phyloP scores from a whole-genome alignment of 2,797 vertebrate species.

The Molossus alvarezi region DNA sequence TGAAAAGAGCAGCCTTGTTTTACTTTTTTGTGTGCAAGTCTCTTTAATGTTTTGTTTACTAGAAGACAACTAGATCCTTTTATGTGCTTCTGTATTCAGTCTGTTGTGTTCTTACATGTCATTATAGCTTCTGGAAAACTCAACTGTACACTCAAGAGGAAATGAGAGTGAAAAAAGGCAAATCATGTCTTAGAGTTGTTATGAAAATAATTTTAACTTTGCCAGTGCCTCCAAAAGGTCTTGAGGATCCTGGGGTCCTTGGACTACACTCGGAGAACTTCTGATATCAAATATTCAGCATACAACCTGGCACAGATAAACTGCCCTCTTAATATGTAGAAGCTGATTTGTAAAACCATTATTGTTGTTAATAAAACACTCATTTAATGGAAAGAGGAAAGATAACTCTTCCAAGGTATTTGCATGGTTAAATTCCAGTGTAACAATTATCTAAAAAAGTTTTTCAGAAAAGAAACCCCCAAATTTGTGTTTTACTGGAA shows the following conservation, averaged over 20 bases:
- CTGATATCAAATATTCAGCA: background rate
- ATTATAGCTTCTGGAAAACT: slow-evolving; percentile 30
- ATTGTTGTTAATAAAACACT: slow-evolving; percentile 52
- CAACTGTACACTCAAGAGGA: background rate
- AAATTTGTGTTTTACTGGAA: background rate
- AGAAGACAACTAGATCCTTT: background rate
- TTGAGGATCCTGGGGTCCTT: background rate
- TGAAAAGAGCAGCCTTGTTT: background rate
- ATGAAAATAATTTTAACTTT: slow-evolving; percentile 50
- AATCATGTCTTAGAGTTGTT: background rate
- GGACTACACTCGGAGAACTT: background rate
- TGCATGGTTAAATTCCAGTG: slow-evolving; percentile 18
- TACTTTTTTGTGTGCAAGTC: background rate
- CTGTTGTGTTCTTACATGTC: background rate
- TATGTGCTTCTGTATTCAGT: background rate
- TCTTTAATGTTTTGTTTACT: slow-evolving; percentile 51
- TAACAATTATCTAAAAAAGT: background rate
- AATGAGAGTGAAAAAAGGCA: background rate
- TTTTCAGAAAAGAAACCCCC: slow-evolving; percentile 50
- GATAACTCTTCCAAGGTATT: background rate
- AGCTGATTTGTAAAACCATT: slow-evolving; percentile 16
- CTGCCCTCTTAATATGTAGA: background rate
- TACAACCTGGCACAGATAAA: slow-evolving; percentile 15
- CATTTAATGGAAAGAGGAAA: slow-evolving; percentile 27
- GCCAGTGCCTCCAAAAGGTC: background rate